These are phyloP conservation scores for Cephus spinipes DNA, from an alignment of 2,888 invertebrate genomes.

Conservation along the genomic window DNA sequence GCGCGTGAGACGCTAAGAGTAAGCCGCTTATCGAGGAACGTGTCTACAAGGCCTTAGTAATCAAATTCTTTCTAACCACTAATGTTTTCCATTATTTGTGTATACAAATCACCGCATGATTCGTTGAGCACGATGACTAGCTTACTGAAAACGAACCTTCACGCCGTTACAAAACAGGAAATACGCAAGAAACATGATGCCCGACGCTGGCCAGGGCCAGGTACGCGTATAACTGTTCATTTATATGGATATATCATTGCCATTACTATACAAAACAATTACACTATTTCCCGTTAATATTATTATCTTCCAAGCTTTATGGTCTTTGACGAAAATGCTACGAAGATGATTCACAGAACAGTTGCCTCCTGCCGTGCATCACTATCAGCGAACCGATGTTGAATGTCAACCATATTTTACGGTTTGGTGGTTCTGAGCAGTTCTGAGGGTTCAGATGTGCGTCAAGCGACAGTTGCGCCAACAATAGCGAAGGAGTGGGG, in stretches of 20 bases:
- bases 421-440: neutral
- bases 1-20: neutral
- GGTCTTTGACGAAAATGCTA: neutral
- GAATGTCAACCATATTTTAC: neutral
- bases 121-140: neutral
- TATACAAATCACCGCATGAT: neutral
- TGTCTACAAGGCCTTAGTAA: neutral
- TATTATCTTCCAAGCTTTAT: neutral
- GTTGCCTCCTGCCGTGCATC: neutral
- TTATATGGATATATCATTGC: neutral
- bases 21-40: neutral
- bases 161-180: conserved; percentile 4
- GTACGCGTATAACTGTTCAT: neutral
- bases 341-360: neutral
- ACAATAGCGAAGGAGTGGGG: neutral
- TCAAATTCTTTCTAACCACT: neutral
- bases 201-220: conserved; percentile 1
- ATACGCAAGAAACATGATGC: conserved; percentile 6
- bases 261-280: neutral
- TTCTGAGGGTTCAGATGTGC: neutral
- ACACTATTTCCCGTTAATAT: neutral
- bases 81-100: neutral
- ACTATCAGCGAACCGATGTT: neutral
- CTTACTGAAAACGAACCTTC: conserved; percentile 3
- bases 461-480: neutral